A percentile compares a stretch with the other conserved stretches of the same genome.
Conservation (phyloP, 2,888 invertebrate species). For the Hirtodrosophila confusa region DNA sequence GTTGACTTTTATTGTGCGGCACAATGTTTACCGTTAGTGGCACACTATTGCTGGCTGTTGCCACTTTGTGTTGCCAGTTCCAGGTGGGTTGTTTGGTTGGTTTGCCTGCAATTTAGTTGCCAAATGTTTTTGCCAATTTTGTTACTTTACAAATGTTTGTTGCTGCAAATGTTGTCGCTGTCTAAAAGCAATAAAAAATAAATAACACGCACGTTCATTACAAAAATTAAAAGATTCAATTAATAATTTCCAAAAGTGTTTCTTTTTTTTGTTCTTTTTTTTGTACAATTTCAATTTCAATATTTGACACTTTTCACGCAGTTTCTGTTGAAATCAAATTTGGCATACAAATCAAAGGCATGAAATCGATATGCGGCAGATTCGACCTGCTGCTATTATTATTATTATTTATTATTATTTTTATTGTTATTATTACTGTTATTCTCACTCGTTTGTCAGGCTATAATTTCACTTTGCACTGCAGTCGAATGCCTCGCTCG, state of each 20-base stretch:
- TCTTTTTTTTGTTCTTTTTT: no score
- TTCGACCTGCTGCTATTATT: constrained; percentile 9
- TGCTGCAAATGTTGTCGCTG: neutral
- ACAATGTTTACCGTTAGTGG: constrained; percentile 40
- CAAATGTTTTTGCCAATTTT: constrained; percentile 14
- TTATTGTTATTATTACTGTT: constrained; percentile 19
- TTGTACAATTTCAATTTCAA: constrained; percentile 15
- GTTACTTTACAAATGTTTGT: constrained; percentile 13
- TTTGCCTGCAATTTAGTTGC: constrained; percentile 11
- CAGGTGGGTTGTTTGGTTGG: no score
- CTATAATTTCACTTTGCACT: constrained; percentile 35
- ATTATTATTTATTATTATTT: neutral
- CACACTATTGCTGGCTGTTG: constrained; percentile 20
- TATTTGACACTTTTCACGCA: constrained; percentile 31
- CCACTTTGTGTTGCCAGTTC: constrained; percentile 14
- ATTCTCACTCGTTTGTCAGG: constrained; percentile 25
- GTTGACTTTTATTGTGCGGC: constrained; percentile 60
- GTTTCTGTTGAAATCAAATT: constrained; percentile 8
- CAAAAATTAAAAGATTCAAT: constrained; percentile 27
- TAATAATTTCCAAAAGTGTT: constrained; percentile 21
- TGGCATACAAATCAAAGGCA: constrained; percentile 8
- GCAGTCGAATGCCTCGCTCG: constrained; percentile 9
- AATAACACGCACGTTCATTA: constrained; percentile 27
- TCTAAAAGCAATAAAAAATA: constrained; percentile 31
- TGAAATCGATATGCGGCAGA: constrained; percentile 17